These are phyloP conservation scores for Fregetta grallaria DNA, from an alignment of 2,113 vertebrate species.

Conservation along the genomic window DNA sequence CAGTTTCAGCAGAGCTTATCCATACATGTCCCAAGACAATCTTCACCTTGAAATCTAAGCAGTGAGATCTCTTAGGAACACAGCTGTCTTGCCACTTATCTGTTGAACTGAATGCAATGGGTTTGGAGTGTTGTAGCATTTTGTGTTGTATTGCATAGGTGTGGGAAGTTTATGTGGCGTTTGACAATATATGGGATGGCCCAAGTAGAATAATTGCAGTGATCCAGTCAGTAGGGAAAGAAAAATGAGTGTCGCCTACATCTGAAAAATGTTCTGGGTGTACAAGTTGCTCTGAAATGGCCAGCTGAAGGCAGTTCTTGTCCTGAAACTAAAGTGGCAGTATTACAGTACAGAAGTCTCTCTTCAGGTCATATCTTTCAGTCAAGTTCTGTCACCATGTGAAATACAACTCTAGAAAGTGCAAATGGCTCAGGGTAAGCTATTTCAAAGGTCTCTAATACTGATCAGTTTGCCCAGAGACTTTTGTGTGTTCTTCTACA, in stretches of 20 bases:
- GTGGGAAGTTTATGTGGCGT: neutral
- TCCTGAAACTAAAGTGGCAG: neutral
- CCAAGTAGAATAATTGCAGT: neutral
- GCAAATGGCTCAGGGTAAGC: neutral
- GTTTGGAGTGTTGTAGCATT: neutral
- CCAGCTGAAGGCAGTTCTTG: neutral
- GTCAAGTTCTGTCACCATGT: neutral
- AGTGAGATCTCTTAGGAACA: neutral
- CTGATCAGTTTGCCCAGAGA: neutral
- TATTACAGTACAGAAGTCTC: neutral
- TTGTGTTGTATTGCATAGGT: neutral
- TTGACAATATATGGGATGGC: neutral
- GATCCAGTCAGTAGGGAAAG: neutral
- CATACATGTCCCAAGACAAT: fast-evolving
- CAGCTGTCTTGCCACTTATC: neutral
- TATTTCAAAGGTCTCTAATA: neutral
- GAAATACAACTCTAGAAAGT: neutral
- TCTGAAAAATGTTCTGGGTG: neutral
- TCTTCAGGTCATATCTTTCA: neutral
- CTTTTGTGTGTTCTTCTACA: neutral
- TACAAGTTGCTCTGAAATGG: neutral
- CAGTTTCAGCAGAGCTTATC: neutral
- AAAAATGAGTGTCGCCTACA: neutral
- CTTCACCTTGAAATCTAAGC: neutral
- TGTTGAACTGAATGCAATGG: neutral